A percentile compares a stretch with the other conserved stretches of the same genome.
Evolutionary conservation across 2,888 invertebrate species (phyloP).

Genomic region (Mactromeris polynyma): DNA sequence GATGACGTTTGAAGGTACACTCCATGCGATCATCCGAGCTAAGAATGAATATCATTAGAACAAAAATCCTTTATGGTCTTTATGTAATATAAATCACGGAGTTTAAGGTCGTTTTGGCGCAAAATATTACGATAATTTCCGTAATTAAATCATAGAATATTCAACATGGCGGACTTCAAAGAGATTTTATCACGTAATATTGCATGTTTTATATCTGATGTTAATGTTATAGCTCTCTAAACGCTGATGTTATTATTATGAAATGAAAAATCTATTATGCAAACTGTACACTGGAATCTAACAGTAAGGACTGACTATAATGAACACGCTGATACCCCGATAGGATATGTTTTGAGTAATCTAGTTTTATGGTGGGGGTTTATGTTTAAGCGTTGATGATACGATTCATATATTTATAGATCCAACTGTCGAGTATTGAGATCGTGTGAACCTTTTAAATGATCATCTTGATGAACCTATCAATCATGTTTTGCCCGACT

Average conservation of each 20-base stretch:
- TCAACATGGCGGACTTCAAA: conserved; percentile 54
- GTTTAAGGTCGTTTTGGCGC: conserved; percentile 28
- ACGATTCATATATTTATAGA: background rate
- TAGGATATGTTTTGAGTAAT: conserved; percentile 12
- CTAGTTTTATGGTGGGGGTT: background rate
- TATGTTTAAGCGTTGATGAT: background rate
- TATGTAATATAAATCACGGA: conserved; percentile 31
- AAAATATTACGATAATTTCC: conserved; percentile 36
- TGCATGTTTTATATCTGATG: conserved; percentile 53
- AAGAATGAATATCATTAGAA: conserved; percentile 26
- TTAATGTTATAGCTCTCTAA: conserved; percentile 51
- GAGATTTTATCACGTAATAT: conserved; percentile 53
- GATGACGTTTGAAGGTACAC: background rate
- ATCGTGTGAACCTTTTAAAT: no score
- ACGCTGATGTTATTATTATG: conserved; percentile 38
- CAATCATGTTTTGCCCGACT: no score
- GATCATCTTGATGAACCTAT: no score
- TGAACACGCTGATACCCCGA: background rate
- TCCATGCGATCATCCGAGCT: background rate
- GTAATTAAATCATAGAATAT: conserved; percentile 51
- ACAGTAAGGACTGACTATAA: background rate
- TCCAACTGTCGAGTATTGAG: background rate
- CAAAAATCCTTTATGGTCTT: conserved; percentile 19
- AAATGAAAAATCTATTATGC: conserved; percentile 41
- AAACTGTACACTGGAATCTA: conserved; percentile 28